Percentiles rank a stretch among this genome's conserved stretches.
Evolutionary conservation across 2,113 vertebrate species (phyloP).

Genomic region (Antennarius striatus): DNA sequence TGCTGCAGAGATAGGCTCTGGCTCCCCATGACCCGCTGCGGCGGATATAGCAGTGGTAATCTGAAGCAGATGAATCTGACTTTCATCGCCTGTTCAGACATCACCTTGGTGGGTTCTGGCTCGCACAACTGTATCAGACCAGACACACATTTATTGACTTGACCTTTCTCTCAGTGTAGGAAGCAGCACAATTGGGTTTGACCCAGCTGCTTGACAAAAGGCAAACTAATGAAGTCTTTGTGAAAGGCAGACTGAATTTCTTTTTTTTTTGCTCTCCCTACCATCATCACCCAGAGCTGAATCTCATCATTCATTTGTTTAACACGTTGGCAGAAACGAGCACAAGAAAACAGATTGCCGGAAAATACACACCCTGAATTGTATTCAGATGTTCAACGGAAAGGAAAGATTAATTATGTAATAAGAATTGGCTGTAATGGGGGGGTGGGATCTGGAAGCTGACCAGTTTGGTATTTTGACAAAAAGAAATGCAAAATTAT

Average conservation of each 20-base stretch:
- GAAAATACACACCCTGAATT: constrained; percentile 19
- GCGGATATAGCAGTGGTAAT: too few relatives aligned
- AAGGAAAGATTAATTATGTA: constrained; percentile 9
- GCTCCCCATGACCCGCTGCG: too few relatives aligned
- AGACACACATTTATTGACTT: constrained; percentile 56
- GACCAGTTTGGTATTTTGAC: constrained; percentile 23
- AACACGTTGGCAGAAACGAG: constrained; percentile 54
- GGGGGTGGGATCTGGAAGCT: constrained; percentile 16
- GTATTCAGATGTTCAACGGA: constrained; percentile 19
- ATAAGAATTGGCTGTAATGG: constrained; percentile 18
- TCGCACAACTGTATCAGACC: constrained; percentile 13
- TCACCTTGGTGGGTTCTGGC: background rate
- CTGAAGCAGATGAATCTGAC: too few relatives aligned
- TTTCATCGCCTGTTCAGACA: background rate
- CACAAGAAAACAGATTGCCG: constrained; percentile 27
- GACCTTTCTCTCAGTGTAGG: constrained; percentile 67
- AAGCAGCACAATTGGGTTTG: constrained; percentile 60
- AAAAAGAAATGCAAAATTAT: constrained; percentile 29
- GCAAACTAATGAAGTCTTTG: constrained; percentile 77
- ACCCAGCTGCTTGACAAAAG: constrained; percentile 63
- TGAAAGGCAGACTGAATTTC: constrained; percentile 71
- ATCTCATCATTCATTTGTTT: constrained; percentile 63
- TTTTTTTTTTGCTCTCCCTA: constrained; percentile 5
- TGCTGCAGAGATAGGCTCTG: too few relatives aligned
- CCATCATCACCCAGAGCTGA: constrained; percentile 29